Conservation (phyloP, 2,797 vertebrate genomes). For the Hydrophis major region DNA sequence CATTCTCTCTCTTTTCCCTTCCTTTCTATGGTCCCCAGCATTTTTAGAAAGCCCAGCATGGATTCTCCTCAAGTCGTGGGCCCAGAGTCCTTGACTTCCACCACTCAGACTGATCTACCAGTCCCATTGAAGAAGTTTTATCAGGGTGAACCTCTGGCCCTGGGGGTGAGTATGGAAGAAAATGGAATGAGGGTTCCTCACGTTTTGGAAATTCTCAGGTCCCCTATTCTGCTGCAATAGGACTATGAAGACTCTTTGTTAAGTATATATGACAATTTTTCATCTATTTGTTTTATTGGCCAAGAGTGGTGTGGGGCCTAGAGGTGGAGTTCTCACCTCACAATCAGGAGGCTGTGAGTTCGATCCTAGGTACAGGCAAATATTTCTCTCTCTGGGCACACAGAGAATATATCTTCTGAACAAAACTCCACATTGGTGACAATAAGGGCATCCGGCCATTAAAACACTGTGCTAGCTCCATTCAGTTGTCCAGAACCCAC, state of each 20-base stretch:
- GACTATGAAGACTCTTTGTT: background rate
- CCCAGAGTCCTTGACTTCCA: background rate
- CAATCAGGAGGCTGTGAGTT: too few relatives aligned
- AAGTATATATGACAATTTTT: background rate
- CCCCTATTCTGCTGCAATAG: background rate
- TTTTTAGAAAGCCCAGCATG: background rate
- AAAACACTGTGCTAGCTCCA: too few relatives aligned
- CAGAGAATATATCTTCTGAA: too few relatives aligned
- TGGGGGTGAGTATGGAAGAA: background rate
- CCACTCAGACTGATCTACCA: background rate
- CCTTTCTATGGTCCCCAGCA: background rate
- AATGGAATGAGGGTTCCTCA: background rate
- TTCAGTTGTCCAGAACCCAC: too few relatives aligned
- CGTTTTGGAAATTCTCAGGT: background rate
- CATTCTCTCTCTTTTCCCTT: background rate
- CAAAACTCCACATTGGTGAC: too few relatives aligned
- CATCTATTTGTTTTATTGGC: background rate
- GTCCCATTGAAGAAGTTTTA: background rate
- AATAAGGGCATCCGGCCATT: too few relatives aligned
- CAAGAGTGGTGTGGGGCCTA: background rate
- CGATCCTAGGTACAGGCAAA: too few relatives aligned
- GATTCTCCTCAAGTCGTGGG: background rate
- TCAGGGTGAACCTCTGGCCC: background rate
- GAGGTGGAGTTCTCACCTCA: too few relatives aligned
- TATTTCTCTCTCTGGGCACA: too few relatives aligned